Base-by-base conservation (phyloP, 2,113 vertebrate genomes). In the Microcebus jonahi region DNA sequence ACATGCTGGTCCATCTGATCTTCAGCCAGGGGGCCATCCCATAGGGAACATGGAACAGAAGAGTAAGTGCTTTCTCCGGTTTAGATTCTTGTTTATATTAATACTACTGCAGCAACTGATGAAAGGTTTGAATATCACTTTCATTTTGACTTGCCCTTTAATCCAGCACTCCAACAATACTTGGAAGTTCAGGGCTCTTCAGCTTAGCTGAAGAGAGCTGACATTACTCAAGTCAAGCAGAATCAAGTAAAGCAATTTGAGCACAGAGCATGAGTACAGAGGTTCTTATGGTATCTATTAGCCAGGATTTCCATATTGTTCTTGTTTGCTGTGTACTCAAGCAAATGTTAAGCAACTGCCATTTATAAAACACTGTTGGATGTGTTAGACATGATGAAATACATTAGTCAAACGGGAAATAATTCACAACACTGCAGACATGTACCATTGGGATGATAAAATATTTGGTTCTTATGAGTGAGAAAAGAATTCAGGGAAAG, bases 321-420 rank as follows among this genome's bases (percentile, higher is more conserved):
- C n/a, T 94, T 45, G 8, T 90, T 91, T 81, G 75, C 50, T 76
- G 67, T 82, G 50, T 91, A 70, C 20, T 70, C 7, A 84, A 91
- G 61, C n/a, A 77, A 88, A 83, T 48, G n/a, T 13, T 91, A n/a
- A 88, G 53, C 79, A 91, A 88, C 18, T 55, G 53, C 29, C 27
- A 65, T n/a, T 79, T 39, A 88, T 36, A 39, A 94, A 53, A 82
- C 68, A 96, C 81, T 42, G 50, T 61, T 96, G 59, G 63, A 61
- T 63, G 8, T 48, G 13, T 42, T 63, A 48, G 53, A 73, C 15
- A 27, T 77, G 59, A 77, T 34, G 53, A 83, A 45, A 71, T 18
- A 65, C 77, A 70, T 73, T 29, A 77, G n/a, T 59, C 76, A 85
- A 89, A 73, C 50, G 31, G 59, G 57, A 76, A 90, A 90, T 4